Conservation (phyloP, 2,113 vertebrate species). For the Carettochelys insculpta region DNA sequence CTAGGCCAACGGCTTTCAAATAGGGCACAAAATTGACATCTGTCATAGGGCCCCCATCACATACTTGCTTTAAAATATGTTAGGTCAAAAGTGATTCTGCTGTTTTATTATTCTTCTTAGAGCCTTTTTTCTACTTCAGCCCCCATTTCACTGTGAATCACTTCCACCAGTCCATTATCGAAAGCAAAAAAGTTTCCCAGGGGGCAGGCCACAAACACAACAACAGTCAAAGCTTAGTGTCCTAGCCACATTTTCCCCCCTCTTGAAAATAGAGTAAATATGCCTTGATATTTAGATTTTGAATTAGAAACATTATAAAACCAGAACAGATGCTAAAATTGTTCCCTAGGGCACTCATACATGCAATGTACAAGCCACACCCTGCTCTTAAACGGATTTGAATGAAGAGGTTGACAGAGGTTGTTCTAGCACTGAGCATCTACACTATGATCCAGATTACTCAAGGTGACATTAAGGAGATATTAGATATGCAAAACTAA, state of each 20-base stretch:
- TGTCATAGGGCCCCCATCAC: no score
- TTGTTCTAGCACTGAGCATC: neutral
- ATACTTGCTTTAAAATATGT: neutral
- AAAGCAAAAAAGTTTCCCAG: neutral
- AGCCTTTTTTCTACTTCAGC: neutral
- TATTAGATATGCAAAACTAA: neutral
- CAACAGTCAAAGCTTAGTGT: neutral
- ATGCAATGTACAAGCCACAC: neutral
- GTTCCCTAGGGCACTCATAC: no score
- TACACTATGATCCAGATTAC: neutral
- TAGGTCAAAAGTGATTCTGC: rapidly evolving
- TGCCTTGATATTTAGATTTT: neutral
- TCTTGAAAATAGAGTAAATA: neutral
- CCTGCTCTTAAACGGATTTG: neutral
- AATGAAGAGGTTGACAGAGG: neutral
- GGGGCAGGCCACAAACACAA: no score
- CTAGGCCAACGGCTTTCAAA: no score
- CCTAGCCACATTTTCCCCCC: neutral
- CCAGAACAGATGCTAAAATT: neutral
- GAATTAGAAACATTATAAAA: neutral
- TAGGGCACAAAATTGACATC: neutral
- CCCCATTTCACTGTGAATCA: rapidly evolving
- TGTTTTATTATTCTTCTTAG: neutral
- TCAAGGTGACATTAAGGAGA: conserved; percentile 31
- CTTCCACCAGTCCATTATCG: neutral